phyloP scores from a whole-genome alignment of 1,140 invertebrate genomes.

The Aporrectodea caliginosa region DNA sequence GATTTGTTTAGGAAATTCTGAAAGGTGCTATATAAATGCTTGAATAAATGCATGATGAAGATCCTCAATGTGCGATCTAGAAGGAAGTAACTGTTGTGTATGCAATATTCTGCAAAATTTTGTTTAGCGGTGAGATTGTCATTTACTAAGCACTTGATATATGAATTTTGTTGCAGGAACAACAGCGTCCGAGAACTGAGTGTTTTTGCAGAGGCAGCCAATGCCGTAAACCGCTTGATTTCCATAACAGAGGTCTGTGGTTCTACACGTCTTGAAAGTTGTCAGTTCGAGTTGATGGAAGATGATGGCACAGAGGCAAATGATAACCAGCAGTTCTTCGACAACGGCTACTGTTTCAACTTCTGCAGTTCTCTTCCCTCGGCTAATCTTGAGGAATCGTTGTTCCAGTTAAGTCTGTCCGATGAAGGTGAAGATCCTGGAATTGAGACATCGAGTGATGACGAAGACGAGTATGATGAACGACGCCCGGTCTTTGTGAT shows the following conservation, averaged over 20 bases:
- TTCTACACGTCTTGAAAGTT: not conserved
- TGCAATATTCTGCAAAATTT: too few relatives aligned
- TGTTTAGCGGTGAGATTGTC: too few relatives aligned
- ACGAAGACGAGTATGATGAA: constrained; percentile 15
- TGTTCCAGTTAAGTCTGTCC: not conserved
- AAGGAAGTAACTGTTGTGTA: too few relatives aligned
- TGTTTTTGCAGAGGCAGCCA: constrained; percentile 86
- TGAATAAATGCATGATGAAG: too few relatives aligned
- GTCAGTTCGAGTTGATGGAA: not conserved
- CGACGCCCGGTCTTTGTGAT: constrained; percentile 58
- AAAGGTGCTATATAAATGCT: too few relatives aligned
- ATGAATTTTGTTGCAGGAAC: constrained; percentile 72
- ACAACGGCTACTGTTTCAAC: not conserved
- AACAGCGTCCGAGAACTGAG: constrained; percentile 88
- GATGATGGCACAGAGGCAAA: not conserved
- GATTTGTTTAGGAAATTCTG: too few relatives aligned
- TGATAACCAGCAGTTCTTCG: not conserved
- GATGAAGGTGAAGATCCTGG: not conserved
- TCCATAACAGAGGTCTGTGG: not conserved
- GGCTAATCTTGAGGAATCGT: not conserved
- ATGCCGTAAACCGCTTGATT: constrained; percentile 88
- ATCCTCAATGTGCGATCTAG: too few relatives aligned
- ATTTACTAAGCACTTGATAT: too few relatives aligned
- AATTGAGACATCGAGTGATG: constrained; percentile 1
- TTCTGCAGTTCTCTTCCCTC: not conserved